Conservation (phyloP, 1,140 invertebrate species). For the Lordiphosa clarofinis region DNA sequence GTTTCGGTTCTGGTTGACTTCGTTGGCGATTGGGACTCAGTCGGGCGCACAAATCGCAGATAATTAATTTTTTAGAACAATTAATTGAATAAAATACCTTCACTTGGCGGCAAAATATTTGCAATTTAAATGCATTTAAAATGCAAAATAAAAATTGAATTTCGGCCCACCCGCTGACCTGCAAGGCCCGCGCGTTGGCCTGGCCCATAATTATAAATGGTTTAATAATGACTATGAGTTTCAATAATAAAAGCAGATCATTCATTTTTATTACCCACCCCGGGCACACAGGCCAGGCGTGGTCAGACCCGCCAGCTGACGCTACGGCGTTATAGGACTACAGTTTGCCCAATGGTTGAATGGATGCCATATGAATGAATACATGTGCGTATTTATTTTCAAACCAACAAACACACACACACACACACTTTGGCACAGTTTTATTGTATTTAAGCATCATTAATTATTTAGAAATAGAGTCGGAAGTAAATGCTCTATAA, state of each 20-base stretch:
- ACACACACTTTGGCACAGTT: slow-evolving; percentile 13
- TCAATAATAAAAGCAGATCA: slow-evolving; percentile 77
- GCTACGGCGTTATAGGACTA: slow-evolving; percentile 39
- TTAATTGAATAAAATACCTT: slow-evolving; percentile 66
- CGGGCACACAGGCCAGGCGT: too few species aligned
- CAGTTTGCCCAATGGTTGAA: slow-evolving; percentile 24
- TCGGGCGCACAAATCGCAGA: slow-evolving; percentile 42
- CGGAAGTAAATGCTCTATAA: slow-evolving; percentile 72
- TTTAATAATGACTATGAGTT: slow-evolving; percentile 75
- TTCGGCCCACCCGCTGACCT: slow-evolving; percentile 37
- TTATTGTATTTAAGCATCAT: slow-evolving; percentile 70
- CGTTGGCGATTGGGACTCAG: slow-evolving; percentile 38
- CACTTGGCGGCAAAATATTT: slow-evolving; percentile 28
- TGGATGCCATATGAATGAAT: slow-evolving; percentile 26
- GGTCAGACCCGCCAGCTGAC: slow-evolving; percentile 34
- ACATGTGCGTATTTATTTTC: slow-evolving; percentile 59
- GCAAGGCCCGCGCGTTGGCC: slow-evolving; percentile 12
- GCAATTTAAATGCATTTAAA: slow-evolving; percentile 58
- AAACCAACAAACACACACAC: slow-evolving; percentile 22
- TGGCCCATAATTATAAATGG: slow-evolving; percentile 70
- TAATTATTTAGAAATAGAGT: slow-evolving; percentile 75
- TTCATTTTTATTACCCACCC: slow-evolving; percentile 70
- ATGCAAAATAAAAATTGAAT: slow-evolving; percentile 72
- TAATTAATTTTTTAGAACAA: slow-evolving; percentile 66
- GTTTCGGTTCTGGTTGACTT: slow-evolving; percentile 9